Evolutionary conservation across 2,797 vertebrate species (phyloP).

Genomic region (Percopsis omiscomaycus): DNA sequence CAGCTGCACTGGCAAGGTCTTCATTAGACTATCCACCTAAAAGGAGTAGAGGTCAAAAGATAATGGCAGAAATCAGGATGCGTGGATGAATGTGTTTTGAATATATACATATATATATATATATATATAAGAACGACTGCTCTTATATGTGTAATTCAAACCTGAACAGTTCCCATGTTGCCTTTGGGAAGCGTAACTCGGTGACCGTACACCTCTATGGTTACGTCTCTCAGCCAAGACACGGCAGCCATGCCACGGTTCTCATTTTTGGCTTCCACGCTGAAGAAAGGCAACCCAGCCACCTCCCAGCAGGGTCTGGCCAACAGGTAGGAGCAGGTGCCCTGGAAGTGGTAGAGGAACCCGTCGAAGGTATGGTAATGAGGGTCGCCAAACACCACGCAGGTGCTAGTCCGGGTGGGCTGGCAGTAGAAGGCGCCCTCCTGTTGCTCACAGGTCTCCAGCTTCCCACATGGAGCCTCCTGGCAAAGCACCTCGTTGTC

Average conservation of each 20-base stretch:
- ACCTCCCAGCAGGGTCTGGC: constrained; percentile 92
- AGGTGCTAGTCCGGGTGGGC: constrained; percentile 92
- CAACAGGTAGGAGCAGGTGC: constrained; percentile 94
- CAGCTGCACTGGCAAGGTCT: constrained; percentile 90
- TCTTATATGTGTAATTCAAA: constrained; percentile 57
- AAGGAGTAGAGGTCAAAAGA: constrained; percentile 8
- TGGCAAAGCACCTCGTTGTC: constrained; percentile 91
- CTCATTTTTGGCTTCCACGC: constrained; percentile 96
- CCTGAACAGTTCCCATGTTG: constrained; percentile 88
- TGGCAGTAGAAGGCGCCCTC: constrained; percentile 92
- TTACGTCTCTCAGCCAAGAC: constrained; percentile 94
- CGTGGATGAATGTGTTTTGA: neutral
- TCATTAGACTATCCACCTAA: constrained; percentile 91
- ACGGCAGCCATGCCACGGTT: constrained; percentile 88
- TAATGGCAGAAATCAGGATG: neutral
- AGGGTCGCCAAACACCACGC: constrained; percentile 96
- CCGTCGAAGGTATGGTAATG: constrained; percentile 99
- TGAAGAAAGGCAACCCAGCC: constrained; percentile 89
- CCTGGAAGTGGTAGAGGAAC: constrained; percentile 99
- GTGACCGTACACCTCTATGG: constrained; percentile 93
- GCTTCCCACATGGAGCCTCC: constrained; percentile 85
- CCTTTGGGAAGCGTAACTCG: constrained; percentile 89
- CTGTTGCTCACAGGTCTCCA: constrained; percentile 90
- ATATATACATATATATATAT: too few species aligned
- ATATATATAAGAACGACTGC: too few species aligned